Base-by-base conservation (phyloP, 2,113 vertebrate species). In the Lota lota region DNA sequence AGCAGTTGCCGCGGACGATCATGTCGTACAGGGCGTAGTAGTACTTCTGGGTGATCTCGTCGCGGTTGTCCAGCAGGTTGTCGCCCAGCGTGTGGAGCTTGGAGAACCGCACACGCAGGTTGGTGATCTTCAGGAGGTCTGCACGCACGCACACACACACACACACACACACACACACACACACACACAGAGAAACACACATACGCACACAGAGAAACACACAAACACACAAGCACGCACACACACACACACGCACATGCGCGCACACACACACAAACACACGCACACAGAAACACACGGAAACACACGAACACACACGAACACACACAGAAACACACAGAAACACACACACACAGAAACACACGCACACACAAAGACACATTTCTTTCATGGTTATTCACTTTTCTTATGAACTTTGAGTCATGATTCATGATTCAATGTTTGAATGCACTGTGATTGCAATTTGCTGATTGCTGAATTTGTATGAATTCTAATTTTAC, bases 51-150 rank as follows among this genome's bases (percentile, higher is more conserved):
- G 92, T 92, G 82, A 98, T 95, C 84, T 97, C 96, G 56, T 95
- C 90, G 60, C 96, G 91, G 0, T 92, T 93, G 87, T 99, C 96
- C 64, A 98, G 74, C 33, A 98, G 92, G 80, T 97, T 95, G 83
- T 99, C 96, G 19, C 96, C 97, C 81, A 99, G 78, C 0, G 95
- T 99, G 84, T 98, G 96, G 40, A 99, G 92, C 78, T 93, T 96
- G 59, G 91, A 68, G 62, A 99, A 98, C 59, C 92, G 95, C 66
- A 98, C 89, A 28, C 95, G 93, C 75, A 99, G 77, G 84, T 99
- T 98, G 4, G 97, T 99, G 87, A 99, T 99, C 87, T 96, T 98
- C 80, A 99, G 79, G 36, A 98, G 87, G 87, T 96, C 97, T 99
- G 73, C 40, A 64, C 17, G 56, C 22, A 36, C 12, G 61, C 4